phyloP scores from a whole-genome alignment of 2,888 invertebrate species.

The Melanotus villosus region DNA sequence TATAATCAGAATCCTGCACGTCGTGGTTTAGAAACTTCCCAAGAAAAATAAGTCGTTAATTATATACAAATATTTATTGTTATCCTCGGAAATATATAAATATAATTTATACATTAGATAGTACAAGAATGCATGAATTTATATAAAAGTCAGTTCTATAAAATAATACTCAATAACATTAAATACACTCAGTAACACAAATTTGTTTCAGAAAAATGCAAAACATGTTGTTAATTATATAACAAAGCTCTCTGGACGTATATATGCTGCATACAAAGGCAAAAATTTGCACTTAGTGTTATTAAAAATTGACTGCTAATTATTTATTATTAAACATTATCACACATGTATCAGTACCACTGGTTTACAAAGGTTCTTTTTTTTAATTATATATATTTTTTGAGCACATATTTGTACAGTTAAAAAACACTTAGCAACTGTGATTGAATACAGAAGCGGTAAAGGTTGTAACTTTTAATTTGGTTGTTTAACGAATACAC shows the following conservation, averaged over 20 bases:
- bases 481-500: too few species aligned
- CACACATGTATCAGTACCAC: conserved; percentile 31
- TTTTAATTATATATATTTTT: not conserved
- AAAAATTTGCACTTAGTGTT: conserved; percentile 31
- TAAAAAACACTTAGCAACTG: not conserved
- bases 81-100: conserved; percentile 35
- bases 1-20: too few species aligned
- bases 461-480: too few species aligned
- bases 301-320: conserved; percentile 35
- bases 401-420: not conserved
- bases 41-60: not conserved
- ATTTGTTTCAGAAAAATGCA: conserved; percentile 9
- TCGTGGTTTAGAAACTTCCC: too few species aligned
- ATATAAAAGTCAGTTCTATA: conserved; percentile 28
- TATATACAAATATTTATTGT: conserved; percentile 35
- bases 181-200: conserved; percentile 6
- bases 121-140: conserved; percentile 28
- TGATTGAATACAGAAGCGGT: too few species aligned
- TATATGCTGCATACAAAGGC: conserved; percentile 32
- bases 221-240: conserved; percentile 12
- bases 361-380: not conserved
- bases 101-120: conserved; percentile 38
- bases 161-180: conserved; percentile 19
- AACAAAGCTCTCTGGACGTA: conserved; percentile 37
- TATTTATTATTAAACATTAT: conserved; percentile 20